Evolutionary conservation across 2,797 vertebrate genomes (phyloP), one percentile per base, ranked within the genome.

Genomic region (Myotis findleyi): DNA sequence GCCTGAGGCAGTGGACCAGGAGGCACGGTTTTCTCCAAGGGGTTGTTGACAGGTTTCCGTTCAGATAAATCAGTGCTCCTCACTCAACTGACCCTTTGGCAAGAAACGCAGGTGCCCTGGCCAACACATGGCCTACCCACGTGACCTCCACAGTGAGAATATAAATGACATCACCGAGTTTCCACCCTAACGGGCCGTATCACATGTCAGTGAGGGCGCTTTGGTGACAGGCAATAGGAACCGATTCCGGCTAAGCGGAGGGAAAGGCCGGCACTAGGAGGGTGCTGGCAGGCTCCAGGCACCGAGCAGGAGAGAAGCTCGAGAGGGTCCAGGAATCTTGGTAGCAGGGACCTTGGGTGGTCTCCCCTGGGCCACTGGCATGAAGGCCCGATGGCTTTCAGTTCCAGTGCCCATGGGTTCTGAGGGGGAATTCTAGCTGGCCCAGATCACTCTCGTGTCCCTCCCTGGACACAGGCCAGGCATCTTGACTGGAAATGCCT

Each of bases 31-130:
- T 69, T 38, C 93, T 93, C 84, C 79, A 25, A 36, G 72, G 82
- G 18, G 38, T 33, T 79, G 73, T 71, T 76, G 90, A 91, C 96
- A 95, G 96, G 41, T 13, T 59, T 92, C 76, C 57, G 71, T 33
- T 55, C 47, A 55, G 85, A 57, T 89, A 85, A 84, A 41, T 91
- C 96, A 84, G 87, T 12, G 62, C 27, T 87, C 25, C 62, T 87
- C 12, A 2, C 81, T 81, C 76, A 68, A 66, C 76, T 87, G 93
- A 81, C 93, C 84, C n/a, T 81, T 33, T 91, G 97, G 92, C 88
- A 82, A 72, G 83, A 86, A 76, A 16, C 5, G 7, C 20, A 30
- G 91, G 76, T 36, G 41, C 21, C 30, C 49, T 71, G 85, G 91
- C 82, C 95, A 93, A 59, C 68, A 69, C 49, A 49, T 9, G 64